Conservation (phyloP, 2,888 invertebrate genomes). For the Tinea pellionella region DNA sequence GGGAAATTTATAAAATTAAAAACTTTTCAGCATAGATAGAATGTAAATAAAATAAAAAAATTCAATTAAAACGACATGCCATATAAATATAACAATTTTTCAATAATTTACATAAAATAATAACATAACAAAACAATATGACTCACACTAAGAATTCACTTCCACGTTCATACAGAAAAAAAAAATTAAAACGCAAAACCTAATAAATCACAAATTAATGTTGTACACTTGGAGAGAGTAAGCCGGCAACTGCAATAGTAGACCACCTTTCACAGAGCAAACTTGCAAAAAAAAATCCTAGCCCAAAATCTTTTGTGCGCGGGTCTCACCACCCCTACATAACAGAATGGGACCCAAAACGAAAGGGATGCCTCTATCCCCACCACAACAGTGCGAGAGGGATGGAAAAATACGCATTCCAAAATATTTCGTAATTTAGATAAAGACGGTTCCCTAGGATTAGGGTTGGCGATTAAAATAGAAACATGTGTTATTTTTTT, state of each 20-base stretch:
- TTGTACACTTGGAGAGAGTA: neutral
- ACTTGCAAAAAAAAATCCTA: slow-evolving; percentile 60
- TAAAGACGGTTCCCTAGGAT: slow-evolving; percentile 66
- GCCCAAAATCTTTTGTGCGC: slow-evolving; percentile 60
- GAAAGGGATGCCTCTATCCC: slow-evolving; percentile 31
- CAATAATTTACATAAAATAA: too few species aligned
- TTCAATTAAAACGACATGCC: too few species aligned
- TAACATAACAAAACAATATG: too few species aligned
- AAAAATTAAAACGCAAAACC: neutral
- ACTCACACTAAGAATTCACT: too few species aligned
- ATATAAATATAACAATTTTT: too few species aligned
- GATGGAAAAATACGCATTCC: slow-evolving; percentile 52
- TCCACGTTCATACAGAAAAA: neutral
- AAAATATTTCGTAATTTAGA: slow-evolving; percentile 68
- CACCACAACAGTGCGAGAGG: slow-evolving; percentile 33
- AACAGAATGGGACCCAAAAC: slow-evolving; percentile 30
- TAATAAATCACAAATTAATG: neutral
- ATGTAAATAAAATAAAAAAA: too few species aligned
- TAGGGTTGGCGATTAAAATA: slow-evolving; percentile 42
- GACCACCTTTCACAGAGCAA: slow-evolving; percentile 24
- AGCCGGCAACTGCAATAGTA: neutral
- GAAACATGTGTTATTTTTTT: slow-evolving; percentile 1
- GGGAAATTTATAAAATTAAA: too few species aligned
- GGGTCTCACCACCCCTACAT: slow-evolving; percentile 43
- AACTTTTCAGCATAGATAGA: too few species aligned